A percentile compares a stretch with the other conserved stretches of the same genome.
Conservation (phyloP, 2,888 invertebrate genomes). For the Auanema sp. region DNA sequence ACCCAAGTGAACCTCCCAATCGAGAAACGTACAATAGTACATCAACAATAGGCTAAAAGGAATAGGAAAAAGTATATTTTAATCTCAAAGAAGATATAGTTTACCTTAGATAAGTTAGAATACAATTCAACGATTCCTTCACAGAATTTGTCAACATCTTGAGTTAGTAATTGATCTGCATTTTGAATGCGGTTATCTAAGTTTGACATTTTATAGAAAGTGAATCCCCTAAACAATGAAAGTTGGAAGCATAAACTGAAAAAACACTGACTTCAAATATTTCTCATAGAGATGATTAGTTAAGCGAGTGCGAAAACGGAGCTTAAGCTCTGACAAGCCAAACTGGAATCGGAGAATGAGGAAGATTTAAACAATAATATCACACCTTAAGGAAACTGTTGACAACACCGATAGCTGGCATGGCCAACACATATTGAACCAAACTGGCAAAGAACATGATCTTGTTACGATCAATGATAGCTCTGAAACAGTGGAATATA, state of each 20-base stretch:
- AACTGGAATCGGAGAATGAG: constrained; percentile 69
- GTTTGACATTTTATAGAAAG: constrained; percentile 87
- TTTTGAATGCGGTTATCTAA: constrained; percentile 91
- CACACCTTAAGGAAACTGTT: constrained; percentile 83
- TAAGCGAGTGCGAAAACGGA: constrained; percentile 85
- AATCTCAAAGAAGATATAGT: not conserved
- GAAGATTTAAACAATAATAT: constrained; percentile 15
- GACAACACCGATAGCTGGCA: constrained; percentile 89
- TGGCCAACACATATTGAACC: constrained; percentile 78
- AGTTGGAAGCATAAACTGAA: not conserved
- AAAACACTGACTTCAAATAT: constrained; percentile 80
- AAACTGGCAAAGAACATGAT: constrained; percentile 77
- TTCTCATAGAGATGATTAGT: constrained; percentile 84
- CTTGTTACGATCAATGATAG: constrained; percentile 86
- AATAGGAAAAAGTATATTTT: constrained; percentile 31
- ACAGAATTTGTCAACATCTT: constrained; percentile 96
- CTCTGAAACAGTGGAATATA: constrained; percentile 71
- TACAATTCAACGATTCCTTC: constrained; percentile 92
- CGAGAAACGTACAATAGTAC: constrained; percentile 90
- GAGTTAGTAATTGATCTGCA: constrained; percentile 92
- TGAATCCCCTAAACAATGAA: constrained; percentile 51
- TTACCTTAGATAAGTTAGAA: constrained; percentile 85
- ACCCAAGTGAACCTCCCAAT: constrained; percentile 81
- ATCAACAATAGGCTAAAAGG: constrained; percentile 84
- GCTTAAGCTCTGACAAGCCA: constrained; percentile 88